Percentiles rank a stretch among this genome's conserved stretches.
Conservation (phyloP, 2,113 vertebrate species). For the Halichoeres trimaculatus region DNA sequence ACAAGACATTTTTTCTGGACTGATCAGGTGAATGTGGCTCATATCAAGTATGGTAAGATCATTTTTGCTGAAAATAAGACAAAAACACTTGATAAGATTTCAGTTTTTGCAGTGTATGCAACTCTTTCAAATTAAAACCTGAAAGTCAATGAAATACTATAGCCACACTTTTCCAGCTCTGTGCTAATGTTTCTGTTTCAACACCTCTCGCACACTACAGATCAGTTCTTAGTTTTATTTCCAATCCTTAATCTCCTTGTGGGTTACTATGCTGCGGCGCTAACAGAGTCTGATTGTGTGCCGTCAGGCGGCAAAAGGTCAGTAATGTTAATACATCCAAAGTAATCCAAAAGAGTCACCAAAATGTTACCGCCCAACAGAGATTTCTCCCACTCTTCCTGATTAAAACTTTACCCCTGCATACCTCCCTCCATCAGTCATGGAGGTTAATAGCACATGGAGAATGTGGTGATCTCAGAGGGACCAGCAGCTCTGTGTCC, state of each 20-base stretch:
- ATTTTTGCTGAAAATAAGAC: no score
- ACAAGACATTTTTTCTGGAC: no score
- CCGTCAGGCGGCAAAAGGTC: neutral
- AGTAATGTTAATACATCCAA: neutral
- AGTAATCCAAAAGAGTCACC: conserved; percentile 16
- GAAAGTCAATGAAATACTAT: no score
- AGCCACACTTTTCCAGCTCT: no score
- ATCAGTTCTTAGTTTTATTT: neutral
- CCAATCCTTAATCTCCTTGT: neutral
- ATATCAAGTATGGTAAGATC: no score
- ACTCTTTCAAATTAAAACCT: no score
- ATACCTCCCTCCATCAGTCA: conserved; percentile 63
- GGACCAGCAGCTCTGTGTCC: conserved; percentile 59
- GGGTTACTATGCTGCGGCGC: no score
- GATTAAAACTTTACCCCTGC: conserved; percentile 41
- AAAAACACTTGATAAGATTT: no score
- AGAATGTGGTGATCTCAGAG: conserved; percentile 65
- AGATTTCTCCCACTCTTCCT: conserved; percentile 36
- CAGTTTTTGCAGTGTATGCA: no score
- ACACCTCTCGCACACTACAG: no score
- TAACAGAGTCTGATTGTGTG: neutral
- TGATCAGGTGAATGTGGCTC: no score
- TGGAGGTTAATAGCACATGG: conserved; percentile 60
- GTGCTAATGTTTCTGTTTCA: no score
- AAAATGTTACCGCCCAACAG: conserved; percentile 21